These are phyloP conservation scores for Cybosia mesomella DNA, from an alignment of 2,888 invertebrate genomes.

Conservation along the genomic window DNA sequence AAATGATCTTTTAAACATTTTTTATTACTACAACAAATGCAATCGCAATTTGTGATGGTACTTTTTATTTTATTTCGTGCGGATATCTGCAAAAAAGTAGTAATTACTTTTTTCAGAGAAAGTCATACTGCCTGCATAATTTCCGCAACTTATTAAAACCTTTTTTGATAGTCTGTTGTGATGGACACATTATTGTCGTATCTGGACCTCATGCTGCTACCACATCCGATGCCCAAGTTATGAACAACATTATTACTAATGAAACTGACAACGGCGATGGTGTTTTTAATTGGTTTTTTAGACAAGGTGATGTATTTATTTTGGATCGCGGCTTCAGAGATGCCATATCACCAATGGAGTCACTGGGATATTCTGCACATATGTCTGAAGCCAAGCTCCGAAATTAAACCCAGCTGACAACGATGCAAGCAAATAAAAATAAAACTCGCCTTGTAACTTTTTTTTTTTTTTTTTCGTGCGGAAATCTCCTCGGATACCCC, in stretches of 20 bases:
- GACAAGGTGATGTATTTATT: not conserved
- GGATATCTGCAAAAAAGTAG: slow-evolving; percentile 6
- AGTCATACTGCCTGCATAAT: not conserved
- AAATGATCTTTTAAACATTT: no score
- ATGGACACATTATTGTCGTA: slow-evolving; percentile 12
- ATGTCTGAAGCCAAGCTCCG: no score
- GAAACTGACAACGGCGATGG: not conserved
- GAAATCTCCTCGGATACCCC: no score
- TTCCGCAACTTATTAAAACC: slow-evolving; percentile 5
- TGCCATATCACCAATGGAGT: not conserved
- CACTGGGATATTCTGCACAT: not conserved
- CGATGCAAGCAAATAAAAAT: no score
- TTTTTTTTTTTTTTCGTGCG: no score
- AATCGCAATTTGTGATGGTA: slow-evolving; percentile 24
- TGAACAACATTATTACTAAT: not conserved
- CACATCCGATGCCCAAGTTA: not conserved
- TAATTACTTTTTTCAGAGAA: slow-evolving; percentile 7
- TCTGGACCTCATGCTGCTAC: slow-evolving; percentile 2
- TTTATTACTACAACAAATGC: no score
- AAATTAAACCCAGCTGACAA: no score
- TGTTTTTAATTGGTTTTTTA: not conserved
- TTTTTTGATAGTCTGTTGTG: slow-evolving; percentile 10
- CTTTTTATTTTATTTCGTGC: no score
- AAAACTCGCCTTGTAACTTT: no score
- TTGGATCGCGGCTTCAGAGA: slow-evolving; percentile 11